phyloP scores from a whole-genome alignment of 2,888 invertebrate species.

The Brenthis hecate region DNA sequence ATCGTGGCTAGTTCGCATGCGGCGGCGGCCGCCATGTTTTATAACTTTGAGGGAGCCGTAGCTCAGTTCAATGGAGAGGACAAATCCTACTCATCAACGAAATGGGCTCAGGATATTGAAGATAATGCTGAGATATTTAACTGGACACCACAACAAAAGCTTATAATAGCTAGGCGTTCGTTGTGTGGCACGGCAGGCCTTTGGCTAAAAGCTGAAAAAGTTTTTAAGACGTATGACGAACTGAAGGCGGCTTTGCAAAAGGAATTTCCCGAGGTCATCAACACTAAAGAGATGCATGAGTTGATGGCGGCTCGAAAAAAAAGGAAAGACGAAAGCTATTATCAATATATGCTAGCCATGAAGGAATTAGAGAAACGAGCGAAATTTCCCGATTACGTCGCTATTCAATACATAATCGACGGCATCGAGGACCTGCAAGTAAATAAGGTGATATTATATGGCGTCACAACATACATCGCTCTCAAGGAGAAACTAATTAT shows the following conservation, averaged over 20 bases:
- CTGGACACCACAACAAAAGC: conserved; percentile 29
- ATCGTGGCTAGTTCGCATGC: too few species aligned
- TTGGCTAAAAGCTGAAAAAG: background rate
- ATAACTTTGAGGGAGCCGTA: too few species aligned
- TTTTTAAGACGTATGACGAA: background rate
- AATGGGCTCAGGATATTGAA: conserved; percentile 16
- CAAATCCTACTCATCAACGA: too few species aligned
- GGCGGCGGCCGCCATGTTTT: too few species aligned
- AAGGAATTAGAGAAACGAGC: conserved; percentile 42
- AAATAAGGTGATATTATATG: conserved; percentile 40
- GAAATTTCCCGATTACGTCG: conserved; percentile 42
- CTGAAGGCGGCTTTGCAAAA: background rate
- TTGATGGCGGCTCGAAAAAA: conserved; percentile 39
- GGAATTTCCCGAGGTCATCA: background rate
- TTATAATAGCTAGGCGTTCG: too few species aligned
- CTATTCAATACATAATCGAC: conserved; percentile 40
- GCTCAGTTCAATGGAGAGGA: too few species aligned
- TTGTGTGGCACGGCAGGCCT: conserved; percentile 28
- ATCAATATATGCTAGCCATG: conserved; percentile 42
- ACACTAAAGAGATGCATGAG: conserved; percentile 32
- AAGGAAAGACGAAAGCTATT: conserved; percentile 28
- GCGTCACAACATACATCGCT: conserved; percentile 36
- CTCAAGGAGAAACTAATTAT: conserved; percentile 35
- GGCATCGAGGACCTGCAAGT: conserved; percentile 10
- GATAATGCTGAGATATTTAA: conserved; percentile 33